Base-by-base conservation (phyloP, 2,888 invertebrate species). In the Parnassius mnemosyne region DNA sequence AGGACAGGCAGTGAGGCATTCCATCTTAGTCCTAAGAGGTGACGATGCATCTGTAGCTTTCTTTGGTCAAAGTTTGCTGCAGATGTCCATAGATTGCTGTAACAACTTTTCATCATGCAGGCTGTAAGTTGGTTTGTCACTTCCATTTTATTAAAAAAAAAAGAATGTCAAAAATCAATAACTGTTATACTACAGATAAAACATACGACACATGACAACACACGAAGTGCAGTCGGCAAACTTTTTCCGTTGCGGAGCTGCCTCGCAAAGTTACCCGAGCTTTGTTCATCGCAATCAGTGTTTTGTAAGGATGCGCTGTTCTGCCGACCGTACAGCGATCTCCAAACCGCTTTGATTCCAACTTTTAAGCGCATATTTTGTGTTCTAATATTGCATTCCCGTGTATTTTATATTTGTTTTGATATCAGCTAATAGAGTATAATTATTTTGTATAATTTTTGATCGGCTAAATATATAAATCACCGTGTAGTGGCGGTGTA, bases 231-330 rank as follows among this genome's bases (percentile, higher is more conserved):
- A 74, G 83, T 80, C 83, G 82, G 72, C 77, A 80, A 90, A 90
- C 85, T 89, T 90, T 89, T 89, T 85, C 85, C 79, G 76, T 70
- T 76, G 75, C 71, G 78, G 77, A 75, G 76, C 73, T 72, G 75
- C 74, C 71, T 75, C 73, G 68, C 71, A 81, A 87, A 89, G 87
- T 89, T 88, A 77, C 72, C 71, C 64, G 67, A 54, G 68, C 82
- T 85, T 87, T 87, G 89, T 88, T 83, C 80, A 76, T 76, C 75
- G 82, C 89, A 88, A 89, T 89, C 89, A 87, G 78, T 80, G 80
- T 87, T 84, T 88, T 89, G 88, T 89, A 88, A 88, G 89, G 89
- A 87, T 89, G 87, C 89, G 79, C 75, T 80, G 78, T 83, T 85
- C 83, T 87, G 89, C 87, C 74, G 74, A 85, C 89, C 77, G 79